Evolutionary conservation across 1,140 invertebrate species (phyloP), one percentile per base, ranked within the genome.

Genomic region (Probaryconus sp.): DNA sequence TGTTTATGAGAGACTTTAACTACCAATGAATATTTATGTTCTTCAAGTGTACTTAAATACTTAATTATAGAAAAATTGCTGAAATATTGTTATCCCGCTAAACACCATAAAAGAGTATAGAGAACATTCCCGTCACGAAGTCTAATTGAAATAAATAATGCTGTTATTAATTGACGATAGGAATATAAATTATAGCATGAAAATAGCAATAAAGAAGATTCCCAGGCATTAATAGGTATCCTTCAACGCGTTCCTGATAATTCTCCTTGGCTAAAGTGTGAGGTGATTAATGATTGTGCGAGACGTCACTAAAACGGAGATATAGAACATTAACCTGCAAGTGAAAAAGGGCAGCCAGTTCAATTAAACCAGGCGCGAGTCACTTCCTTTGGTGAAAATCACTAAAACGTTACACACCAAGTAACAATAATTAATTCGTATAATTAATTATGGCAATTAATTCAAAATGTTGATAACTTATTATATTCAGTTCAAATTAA

Each of bases 311-410:
- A 33, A 37, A 67, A 73, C 61, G 70, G 67, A 67, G 70, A 67
- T 67, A 61, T 63, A 50, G 48, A 73, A 50, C 56, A 67, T 73
- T 67, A 73, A 73, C 55, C 37, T 61, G 70, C 28, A 43, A 56
- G 55, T 69, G 64, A 67, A 75, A 68, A 68, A 68, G 51, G 30
- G 38, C 42, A 10, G 51, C 26, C 43, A 51, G 72, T 75, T 75
- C 72, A 75, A 75, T 75, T 75, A 75, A 69, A 75, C 50, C 56
- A 38, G 7, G 38, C 43, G 47, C 55, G 42, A 74, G 70, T 65
- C 61, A 67, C 38, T 74, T 74, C 61, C 70, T 61, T 53, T 50
- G 42, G 20, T 28, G 55, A 55, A 68, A 65, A 67, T 65, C 55
- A 63, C 37, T 63, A 38, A 24, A 58, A 48, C 31, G 48, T 28